Evolutionary conservation across 1,140 invertebrate genomes (phyloP).

Genomic region (Diplogasteroides magnus): DNA sequence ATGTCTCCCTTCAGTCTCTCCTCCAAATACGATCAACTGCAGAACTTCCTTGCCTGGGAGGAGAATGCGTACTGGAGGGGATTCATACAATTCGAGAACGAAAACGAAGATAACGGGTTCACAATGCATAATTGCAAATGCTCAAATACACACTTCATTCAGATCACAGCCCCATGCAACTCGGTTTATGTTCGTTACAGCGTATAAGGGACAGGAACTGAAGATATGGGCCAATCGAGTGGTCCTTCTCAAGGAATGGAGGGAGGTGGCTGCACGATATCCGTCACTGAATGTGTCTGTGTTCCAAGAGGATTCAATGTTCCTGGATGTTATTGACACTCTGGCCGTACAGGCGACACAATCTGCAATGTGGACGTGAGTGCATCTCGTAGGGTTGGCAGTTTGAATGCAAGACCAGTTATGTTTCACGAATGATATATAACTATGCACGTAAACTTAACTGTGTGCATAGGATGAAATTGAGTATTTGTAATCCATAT

Average conservation of each 20-base stretch:
- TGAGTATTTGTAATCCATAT: no score
- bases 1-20: background rate
- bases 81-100: constrained; percentile 35
- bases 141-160: constrained; percentile 8
- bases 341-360: constrained; percentile 45
- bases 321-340: constrained; percentile 49
- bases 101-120: constrained; percentile 5
- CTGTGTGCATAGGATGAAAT: no score
- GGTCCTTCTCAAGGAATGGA: constrained; percentile 44
- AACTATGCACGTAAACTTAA: no score
- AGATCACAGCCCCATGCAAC: constrained; percentile 20
- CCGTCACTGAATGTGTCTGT: constrained; percentile 45
- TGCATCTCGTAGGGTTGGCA: no score
- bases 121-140: no score
- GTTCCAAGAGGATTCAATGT: constrained; percentile 50
- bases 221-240: constrained; percentile 50
- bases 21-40: constrained; percentile 38
- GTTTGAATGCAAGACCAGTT: no score
- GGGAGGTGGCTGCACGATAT: constrained; percentile 49
- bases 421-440: no score
- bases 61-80: constrained; percentile 55
- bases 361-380: constrained; percentile 43
- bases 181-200: constrained; percentile 51
- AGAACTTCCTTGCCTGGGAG: constrained; percentile 49
- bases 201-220: constrained; percentile 44